These are phyloP conservation scores for Sus cebifrons DNA, from an alignment of 2,797 vertebrate genomes.

Conservation along the genomic window DNA sequence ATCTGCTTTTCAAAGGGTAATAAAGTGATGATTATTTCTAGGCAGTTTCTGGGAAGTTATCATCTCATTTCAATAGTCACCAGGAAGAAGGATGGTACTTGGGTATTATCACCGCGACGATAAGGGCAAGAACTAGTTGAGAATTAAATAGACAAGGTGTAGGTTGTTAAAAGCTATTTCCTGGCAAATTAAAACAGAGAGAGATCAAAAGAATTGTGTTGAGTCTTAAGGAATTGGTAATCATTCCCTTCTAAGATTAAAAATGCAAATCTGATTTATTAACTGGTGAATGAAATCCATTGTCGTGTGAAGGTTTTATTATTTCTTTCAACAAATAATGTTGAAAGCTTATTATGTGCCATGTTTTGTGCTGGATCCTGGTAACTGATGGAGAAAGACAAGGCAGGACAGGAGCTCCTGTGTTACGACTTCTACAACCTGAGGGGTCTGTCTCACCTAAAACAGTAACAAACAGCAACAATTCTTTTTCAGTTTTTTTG, in stretches of 20 bases:
- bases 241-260: constrained; percentile 80
- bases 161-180: constrained; percentile 81
- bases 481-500: not conserved
- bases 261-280: constrained; percentile 83
- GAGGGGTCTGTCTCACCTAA: not conserved
- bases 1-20: constrained; percentile 87
- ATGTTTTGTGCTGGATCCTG: not conserved
- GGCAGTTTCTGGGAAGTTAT: constrained; percentile 83
- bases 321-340: constrained; percentile 53
- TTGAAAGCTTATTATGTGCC: not conserved
- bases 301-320: constrained; percentile 63
- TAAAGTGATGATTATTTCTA: constrained; percentile 86
- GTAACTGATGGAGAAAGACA: not conserved
- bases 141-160: constrained; percentile 78
- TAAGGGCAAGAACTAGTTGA: constrained; percentile 72
- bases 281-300: constrained; percentile 70
- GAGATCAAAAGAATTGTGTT: constrained; percentile 83
- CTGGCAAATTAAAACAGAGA: constrained; percentile 81
- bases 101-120: constrained; percentile 50
- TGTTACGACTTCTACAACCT: constrained; percentile 30
- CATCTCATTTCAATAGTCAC: constrained; percentile 82
- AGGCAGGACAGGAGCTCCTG: not conserved
- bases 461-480: not conserved
- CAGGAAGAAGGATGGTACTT: constrained; percentile 58
- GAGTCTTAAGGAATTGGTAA: constrained; percentile 76